These are phyloP conservation scores for Steatocranus sp. DNA, from an alignment of 2,797 vertebrate species.

Conservation along the genomic window DNA sequence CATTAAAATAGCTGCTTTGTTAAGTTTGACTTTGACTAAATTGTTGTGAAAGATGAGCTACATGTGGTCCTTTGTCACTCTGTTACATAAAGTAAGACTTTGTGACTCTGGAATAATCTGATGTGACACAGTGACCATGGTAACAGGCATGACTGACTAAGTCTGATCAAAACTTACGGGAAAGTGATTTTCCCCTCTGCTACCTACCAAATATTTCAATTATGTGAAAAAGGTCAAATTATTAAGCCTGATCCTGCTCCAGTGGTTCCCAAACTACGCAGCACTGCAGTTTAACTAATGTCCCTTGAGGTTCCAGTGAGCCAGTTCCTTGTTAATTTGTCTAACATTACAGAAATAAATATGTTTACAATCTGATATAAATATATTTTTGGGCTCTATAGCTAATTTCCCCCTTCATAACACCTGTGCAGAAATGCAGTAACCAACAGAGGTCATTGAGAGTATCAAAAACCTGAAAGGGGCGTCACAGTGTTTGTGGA, in stretches of 20 bases:
- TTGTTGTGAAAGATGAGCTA: background rate
- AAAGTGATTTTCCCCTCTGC: background rate
- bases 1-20: background rate
- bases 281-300: background rate
- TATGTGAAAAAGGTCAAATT: background rate
- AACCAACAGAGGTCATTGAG: background rate
- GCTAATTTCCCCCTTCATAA: background rate
- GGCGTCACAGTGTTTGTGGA: accelerated
- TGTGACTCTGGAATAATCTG: background rate
- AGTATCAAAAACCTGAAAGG: background rate
- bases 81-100: background rate
- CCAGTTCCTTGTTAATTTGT: background rate
- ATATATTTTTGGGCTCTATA: background rate
- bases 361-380: background rate
- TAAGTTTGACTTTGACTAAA: background rate
- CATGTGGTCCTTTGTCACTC: background rate
- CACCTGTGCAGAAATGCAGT: background rate
- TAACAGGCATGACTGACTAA: background rate
- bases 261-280: background rate
- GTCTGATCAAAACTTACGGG: accelerated
- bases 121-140: background rate
- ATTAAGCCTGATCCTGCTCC: background rate
- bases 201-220: background rate
- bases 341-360: background rate
- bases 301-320: accelerated